A percentile compares a stretch with the other conserved stretches of the same genome.
These are phyloP conservation scores for Sapayoa aenigma DNA, from an alignment of 2,113 vertebrate species.

Conservation along the genomic window DNA sequence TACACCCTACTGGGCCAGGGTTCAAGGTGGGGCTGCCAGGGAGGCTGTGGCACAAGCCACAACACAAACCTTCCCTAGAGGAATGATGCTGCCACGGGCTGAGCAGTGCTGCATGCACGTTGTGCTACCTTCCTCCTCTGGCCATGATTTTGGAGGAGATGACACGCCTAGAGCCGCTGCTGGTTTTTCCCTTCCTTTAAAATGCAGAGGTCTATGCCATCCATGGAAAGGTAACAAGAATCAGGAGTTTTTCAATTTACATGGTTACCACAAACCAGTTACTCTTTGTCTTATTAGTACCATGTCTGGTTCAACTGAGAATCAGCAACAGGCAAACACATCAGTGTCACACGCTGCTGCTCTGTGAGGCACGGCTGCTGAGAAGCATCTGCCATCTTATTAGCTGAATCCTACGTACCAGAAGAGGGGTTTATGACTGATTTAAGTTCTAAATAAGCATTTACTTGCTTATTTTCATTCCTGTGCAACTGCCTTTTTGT, in stretches of 20 bases:
- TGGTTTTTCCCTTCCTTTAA: not conserved
- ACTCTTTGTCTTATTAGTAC: not conserved
- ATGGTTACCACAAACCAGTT: not conserved
- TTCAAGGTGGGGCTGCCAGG: not conserved
- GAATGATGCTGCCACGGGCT: not conserved
- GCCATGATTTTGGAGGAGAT: not conserved
- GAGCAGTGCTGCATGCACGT: rapidly evolving
- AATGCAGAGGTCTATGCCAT: not conserved
- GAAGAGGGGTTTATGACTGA: not conserved
- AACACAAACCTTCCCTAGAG: not conserved
- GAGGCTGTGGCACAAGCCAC: not conserved
- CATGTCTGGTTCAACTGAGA: not conserved
- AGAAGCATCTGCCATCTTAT: not conserved
- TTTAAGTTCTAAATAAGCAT: conserved; percentile 22
- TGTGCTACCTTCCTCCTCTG: not conserved
- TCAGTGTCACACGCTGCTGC: not conserved
- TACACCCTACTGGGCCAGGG: not conserved
- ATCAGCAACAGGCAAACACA: not conserved
- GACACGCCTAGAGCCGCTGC: not conserved
- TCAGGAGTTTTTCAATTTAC: not conserved
- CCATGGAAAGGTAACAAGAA: not conserved
- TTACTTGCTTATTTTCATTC: not conserved
- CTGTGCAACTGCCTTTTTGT: not conserved
- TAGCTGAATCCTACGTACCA: not conserved
- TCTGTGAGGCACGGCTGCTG: not conserved